phyloP scores from a whole-genome alignment of 2,797 vertebrate genomes.

The Streptopelia turtur region DNA sequence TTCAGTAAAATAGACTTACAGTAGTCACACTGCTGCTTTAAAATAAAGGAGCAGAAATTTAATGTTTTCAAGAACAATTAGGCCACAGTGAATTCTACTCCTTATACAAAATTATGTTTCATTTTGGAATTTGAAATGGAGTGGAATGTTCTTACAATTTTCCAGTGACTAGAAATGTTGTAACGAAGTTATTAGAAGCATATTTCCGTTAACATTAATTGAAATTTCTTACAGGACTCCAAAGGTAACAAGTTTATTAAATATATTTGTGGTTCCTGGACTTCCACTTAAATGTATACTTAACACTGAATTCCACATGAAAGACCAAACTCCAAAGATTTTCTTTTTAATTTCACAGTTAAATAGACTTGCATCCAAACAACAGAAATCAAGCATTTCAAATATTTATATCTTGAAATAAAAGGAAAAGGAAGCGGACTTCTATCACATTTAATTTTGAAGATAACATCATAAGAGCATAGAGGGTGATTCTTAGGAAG shows the following conservation, averaged over 20 bases:
- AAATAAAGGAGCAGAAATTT: background rate
- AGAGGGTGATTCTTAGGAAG: background rate
- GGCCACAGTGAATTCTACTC: background rate
- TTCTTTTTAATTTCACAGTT: background rate
- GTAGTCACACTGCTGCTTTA: background rate
- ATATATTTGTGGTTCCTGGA: background rate
- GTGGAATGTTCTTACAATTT: background rate
- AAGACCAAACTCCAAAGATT: background rate
- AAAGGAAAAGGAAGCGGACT: background rate
- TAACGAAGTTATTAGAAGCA: slow-evolving; percentile 4
- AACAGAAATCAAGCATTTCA: background rate
- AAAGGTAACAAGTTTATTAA: slow-evolving; percentile 6
- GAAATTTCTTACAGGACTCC: slow-evolving; percentile 2
- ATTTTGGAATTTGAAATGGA: slow-evolving; percentile 40
- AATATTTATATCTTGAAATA: background rate
- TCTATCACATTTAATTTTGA: background rate
- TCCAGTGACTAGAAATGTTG: slow-evolving; percentile 2
- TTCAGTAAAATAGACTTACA: background rate
- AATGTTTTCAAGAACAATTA: slow-evolving; percentile 7
- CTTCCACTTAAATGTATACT: background rate
- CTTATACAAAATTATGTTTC: background rate
- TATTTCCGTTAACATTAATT: slow-evolving; percentile 35
- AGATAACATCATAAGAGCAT: background rate
- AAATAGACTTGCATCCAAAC: background rate
- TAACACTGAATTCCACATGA: background rate